These are phyloP conservation scores for Hydrozoanthus tunicans DNA, from an alignment of 64 coral and sea anemone species.

Conservation along the genomic window DNA sequence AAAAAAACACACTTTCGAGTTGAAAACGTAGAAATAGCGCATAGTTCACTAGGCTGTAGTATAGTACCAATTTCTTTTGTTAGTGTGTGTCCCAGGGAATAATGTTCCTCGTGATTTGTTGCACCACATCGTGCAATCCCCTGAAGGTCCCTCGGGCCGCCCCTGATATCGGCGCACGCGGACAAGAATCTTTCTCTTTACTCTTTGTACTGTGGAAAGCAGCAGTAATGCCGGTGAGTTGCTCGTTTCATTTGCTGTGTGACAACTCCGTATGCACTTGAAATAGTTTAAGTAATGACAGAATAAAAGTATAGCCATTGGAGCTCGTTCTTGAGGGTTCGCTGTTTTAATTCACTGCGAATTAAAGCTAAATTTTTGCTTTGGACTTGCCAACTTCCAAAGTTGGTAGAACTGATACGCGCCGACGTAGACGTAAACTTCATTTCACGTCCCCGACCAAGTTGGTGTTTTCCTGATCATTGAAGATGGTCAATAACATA, in stretches of 20 bases:
- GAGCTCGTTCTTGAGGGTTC: background rate
- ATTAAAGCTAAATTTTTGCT: background rate
- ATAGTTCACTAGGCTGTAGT: too few relatives aligned
- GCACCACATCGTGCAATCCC: slow-evolving; percentile 72
- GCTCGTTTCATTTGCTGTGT: background rate
- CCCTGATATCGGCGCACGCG: slow-evolving; percentile 73
- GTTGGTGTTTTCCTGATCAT: background rate
- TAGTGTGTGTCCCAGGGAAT: background rate
- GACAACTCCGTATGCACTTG: background rate
- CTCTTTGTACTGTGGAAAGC: slow-evolving; percentile 67
- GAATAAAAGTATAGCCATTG: background rate
- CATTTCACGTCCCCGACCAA: background rate
- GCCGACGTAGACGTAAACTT: background rate
- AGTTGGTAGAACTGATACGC: background rate
- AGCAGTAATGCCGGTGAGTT: slow-evolving; percentile 79
- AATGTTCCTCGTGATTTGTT: slow-evolving; percentile 25
- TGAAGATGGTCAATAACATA: background rate
- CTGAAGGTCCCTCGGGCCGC: slow-evolving; percentile 55
- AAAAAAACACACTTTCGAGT: too few relatives aligned
- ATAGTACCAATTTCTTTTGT: background rate
- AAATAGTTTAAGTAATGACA: background rate
- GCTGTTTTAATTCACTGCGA: background rate
- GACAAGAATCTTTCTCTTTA: slow-evolving; percentile 65
- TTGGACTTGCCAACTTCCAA: background rate
- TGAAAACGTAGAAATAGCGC: too few relatives aligned